These are phyloP conservation scores for Eriosoma lanigerum DNA, from an alignment of 1,140 invertebrate genomes.

Conservation along the genomic window DNA sequence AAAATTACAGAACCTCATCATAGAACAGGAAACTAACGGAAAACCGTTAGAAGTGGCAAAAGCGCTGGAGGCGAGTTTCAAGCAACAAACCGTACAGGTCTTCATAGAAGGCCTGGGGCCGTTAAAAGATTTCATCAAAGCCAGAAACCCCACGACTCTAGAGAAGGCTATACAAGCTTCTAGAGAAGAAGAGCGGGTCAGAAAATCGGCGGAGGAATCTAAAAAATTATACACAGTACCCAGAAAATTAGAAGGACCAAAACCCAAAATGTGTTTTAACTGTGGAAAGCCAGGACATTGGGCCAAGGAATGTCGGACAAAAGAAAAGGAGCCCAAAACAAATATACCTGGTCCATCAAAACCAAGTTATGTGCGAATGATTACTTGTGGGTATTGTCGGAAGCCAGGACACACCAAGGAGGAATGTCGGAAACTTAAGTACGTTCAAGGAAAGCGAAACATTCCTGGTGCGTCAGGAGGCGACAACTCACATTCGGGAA, in stretches of 20 bases:
- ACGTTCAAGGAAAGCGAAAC: not conserved
- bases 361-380: constrained; percentile 12
- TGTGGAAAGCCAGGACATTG: not conserved
- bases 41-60: not conserved
- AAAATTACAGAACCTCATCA: not conserved
- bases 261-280: not conserved
- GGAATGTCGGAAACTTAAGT: constrained; percentile 35
- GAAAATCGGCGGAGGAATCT: not conserved
- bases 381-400: constrained; percentile 13
- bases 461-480: not conserved
- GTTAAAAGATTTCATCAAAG: constrained; percentile 22
- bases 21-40: not conserved
- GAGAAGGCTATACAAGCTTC: not conserved
- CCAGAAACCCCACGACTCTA: not conserved
- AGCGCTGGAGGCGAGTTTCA: not conserved
- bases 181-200: not conserved
- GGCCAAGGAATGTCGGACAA: not conserved
- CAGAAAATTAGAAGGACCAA: not conserved
- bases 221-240: not conserved
- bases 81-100: not conserved
- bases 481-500: not conserved
- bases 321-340: not conserved
- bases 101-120: not conserved
- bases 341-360: not conserved
- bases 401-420: constrained; percentile 18